Conservation (phyloP, 1,140 invertebrate genomes). For the Olivierus martensii region DNA sequence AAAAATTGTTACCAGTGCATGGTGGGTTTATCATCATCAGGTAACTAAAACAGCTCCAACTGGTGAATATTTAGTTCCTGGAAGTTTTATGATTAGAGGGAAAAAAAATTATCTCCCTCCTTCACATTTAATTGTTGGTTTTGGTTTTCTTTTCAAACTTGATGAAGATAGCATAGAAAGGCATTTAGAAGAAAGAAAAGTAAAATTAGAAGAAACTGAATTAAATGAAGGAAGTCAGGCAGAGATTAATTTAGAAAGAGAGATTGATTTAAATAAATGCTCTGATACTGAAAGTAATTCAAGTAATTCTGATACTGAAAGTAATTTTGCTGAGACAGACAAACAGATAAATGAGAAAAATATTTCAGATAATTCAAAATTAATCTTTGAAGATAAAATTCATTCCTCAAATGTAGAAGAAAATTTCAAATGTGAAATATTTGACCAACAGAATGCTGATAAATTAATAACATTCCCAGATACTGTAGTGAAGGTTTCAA, state of each 20-base stretch:
- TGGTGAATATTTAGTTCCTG: constrained; percentile 88
- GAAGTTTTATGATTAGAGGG: constrained; percentile 97
- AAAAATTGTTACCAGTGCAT: constrained; percentile 84
- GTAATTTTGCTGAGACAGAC: constrained; percentile 17
- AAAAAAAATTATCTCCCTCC: constrained; percentile 95
- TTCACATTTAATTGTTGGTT: constrained; percentile 78
- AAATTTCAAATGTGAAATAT: too few relatives aligned
- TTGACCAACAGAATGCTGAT: background rate
- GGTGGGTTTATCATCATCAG: constrained; percentile 83
- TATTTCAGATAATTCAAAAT: background rate
- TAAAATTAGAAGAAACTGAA: constrained; percentile 17
- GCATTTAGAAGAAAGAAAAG: constrained; percentile 32
- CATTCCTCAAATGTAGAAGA: too few relatives aligned
- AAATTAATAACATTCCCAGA: constrained; percentile 35
- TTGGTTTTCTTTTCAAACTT: constrained; percentile 81
- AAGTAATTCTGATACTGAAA: constrained; percentile 12
- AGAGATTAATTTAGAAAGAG: constrained; percentile 13
- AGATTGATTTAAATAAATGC: constrained; percentile 1
- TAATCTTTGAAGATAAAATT: too few relatives aligned
- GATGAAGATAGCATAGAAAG: constrained; percentile 38
- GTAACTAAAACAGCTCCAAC: constrained; percentile 95
- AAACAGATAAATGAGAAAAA: constrained; percentile 9
- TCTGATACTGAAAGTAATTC: constrained; percentile 6
- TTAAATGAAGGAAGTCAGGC: constrained; percentile 2
- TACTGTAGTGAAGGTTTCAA: constrained; percentile 33